phyloP scores from a whole-genome alignment of 2,888 invertebrate genomes.

The Andrena hattorfiana region DNA sequence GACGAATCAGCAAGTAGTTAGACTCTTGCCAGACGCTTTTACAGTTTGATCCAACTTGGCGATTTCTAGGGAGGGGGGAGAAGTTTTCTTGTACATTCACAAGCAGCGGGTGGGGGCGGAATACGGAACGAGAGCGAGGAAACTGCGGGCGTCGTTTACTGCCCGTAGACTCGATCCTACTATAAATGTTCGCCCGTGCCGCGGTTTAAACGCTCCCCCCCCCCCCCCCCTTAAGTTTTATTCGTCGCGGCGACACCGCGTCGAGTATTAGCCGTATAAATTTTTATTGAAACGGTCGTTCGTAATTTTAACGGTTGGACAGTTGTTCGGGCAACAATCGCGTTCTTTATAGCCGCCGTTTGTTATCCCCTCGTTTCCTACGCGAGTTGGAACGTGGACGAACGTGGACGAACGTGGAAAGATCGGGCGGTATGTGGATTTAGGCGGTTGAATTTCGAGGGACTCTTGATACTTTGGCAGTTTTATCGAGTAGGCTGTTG shows the following conservation, averaged over 20 bases:
- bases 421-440: background rate
- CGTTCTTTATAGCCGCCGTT: background rate
- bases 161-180: background rate
- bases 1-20: slow-evolving; percentile 42
- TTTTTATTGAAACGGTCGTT: slow-evolving; percentile 22
- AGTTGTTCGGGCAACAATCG: slow-evolving; percentile 15
- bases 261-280: slow-evolving; percentile 16
- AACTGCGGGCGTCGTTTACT: slow-evolving; percentile 5
- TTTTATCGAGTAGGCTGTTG: background rate
- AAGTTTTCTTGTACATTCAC: background rate
- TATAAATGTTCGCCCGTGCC: slow-evolving; percentile 11
- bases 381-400: background rate
- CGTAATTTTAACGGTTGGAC: slow-evolving; percentile 9
- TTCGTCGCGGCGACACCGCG: background rate
- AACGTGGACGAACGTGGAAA: background rate
- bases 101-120: background rate
- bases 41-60: slow-evolving; percentile 25
- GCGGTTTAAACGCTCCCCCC: slow-evolving; percentile 2
- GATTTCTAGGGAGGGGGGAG: background rate
- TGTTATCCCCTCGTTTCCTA: background rate
- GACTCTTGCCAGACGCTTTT: slow-evolving; percentile 9
- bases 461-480: background rate
- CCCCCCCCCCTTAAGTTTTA: slow-evolving; percentile 12
- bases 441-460: too few relatives aligned
- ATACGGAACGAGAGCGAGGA: background rate